Evolutionary conservation across 2,113 vertebrate species (phyloP).

Genomic region (Suricata suricatta): DNA sequence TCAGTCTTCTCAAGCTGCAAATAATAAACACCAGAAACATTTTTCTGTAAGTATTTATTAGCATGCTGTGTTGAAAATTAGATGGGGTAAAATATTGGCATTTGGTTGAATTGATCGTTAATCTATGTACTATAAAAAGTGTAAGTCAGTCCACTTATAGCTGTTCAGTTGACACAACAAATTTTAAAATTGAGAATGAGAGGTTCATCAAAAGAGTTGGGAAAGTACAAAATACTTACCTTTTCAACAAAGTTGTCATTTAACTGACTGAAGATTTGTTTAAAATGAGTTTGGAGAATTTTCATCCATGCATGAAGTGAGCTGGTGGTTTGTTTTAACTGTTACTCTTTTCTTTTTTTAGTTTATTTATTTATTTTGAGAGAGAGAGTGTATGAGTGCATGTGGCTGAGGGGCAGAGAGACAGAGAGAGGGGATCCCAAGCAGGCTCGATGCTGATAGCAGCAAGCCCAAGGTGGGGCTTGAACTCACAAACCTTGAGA

Average conservation of each 20-base stretch:
- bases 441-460: too few species aligned
- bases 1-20: background rate
- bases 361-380: too few species aligned
- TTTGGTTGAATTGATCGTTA: slow-evolving; percentile 78
- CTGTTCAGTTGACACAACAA: slow-evolving; percentile 69
- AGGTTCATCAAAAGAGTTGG: slow-evolving; percentile 70
- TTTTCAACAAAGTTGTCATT: slow-evolving; percentile 59
- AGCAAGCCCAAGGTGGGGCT: too few species aligned
- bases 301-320: slow-evolving; percentile 43
- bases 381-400: too few species aligned
- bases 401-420: too few species aligned
- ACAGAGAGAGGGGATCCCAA: too few species aligned
- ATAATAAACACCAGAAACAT: slow-evolving; percentile 43
- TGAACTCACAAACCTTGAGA: too few species aligned
- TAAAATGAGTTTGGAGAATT: slow-evolving; percentile 53
- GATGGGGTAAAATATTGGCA: slow-evolving; percentile 62
- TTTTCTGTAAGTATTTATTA: slow-evolving; percentile 50
- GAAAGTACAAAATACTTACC: slow-evolving; percentile 66
- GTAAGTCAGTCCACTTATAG: slow-evolving; percentile 70
- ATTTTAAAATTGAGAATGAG: slow-evolving; percentile 79
- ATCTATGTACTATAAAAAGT: slow-evolving; percentile 73
- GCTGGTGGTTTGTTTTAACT: slow-evolving; percentile 46
- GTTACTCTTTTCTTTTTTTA: background rate
- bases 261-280: slow-evolving; percentile 66
- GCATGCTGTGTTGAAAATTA: slow-evolving; percentile 75